Evolutionary conservation across 1,140 invertebrate genomes (phyloP).

Genomic region (Tetramorium alpestre): DNA sequence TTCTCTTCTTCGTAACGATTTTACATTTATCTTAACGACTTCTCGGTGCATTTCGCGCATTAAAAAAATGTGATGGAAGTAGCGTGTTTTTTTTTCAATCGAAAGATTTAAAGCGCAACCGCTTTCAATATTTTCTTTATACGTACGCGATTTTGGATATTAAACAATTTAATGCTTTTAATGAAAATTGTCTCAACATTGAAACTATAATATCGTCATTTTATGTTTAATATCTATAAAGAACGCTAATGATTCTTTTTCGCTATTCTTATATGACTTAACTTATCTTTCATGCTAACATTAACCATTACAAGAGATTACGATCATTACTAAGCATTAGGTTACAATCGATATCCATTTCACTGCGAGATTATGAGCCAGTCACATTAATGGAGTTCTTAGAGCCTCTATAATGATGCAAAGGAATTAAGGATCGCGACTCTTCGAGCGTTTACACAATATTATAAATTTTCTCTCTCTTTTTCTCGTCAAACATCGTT

Average conservation of each 20-base stretch:
- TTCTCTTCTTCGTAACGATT: background rate
- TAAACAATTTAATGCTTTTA: background rate
- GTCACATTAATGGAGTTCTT: background rate
- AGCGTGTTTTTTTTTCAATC: background rate
- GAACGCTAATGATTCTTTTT: background rate
- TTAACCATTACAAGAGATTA: background rate
- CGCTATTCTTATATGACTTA: background rate
- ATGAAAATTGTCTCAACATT: background rate
- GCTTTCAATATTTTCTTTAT: background rate
- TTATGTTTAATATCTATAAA: background rate
- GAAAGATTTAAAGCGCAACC: background rate
- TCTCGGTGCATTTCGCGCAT: background rate
- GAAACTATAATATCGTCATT: background rate
- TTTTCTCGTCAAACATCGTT: conserved; percentile 33
- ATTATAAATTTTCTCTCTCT: conserved; percentile 27
- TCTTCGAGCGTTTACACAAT: conserved; percentile 21
- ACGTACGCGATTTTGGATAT: background rate
- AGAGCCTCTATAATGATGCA: background rate
- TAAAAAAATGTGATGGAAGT: background rate
- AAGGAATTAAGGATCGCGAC: conserved; percentile 30
- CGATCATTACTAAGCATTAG: conserved; percentile 2
- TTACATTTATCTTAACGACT: conserved; percentile 26
- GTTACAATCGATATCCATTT: conserved; percentile 18
- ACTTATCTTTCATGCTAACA: background rate
- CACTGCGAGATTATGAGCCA: background rate